phyloP scores from a whole-genome alignment of 2,888 invertebrate genomes.

The Periphyllus acericola region DNA sequence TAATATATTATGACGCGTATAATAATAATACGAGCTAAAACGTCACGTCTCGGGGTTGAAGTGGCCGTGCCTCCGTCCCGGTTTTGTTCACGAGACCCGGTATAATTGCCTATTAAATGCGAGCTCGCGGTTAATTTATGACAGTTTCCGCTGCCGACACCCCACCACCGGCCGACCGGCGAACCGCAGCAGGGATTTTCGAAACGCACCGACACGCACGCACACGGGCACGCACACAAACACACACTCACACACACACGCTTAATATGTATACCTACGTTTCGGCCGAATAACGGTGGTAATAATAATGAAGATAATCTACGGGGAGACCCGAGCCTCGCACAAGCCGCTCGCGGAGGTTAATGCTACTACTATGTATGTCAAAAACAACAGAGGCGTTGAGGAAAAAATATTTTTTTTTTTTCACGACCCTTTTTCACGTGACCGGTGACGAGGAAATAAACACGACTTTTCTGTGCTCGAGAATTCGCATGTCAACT shows the following conservation, averaged over 20 bases:
- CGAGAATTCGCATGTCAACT: too few relatives aligned
- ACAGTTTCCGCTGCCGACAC: constrained; percentile 24
- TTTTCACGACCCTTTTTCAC: too few relatives aligned
- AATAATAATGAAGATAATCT: background rate
- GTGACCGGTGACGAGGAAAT: too few relatives aligned
- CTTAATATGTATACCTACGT: background rate
- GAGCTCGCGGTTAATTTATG: constrained; percentile 27
- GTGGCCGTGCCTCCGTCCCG: constrained; percentile 18
- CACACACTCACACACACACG: background rate
- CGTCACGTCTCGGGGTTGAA: background rate
- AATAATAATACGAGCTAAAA: background rate
- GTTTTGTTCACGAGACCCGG: constrained; percentile 17
- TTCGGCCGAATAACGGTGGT: background rate
- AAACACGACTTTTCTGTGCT: too few relatives aligned
- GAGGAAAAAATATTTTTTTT: background rate
- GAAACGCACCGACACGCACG: background rate
- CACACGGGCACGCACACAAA: too few relatives aligned
- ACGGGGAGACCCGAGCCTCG: background rate
- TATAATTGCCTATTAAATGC: constrained; percentile 34
- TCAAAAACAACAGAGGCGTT: background rate
- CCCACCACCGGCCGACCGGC: background rate
- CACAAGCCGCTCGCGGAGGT: background rate
- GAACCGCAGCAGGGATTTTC: background rate
- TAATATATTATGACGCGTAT: background rate
- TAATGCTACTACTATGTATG: background rate